These are phyloP conservation scores for Leptestheria dahalacensis DNA, from an alignment of 1,140 invertebrate genomes.

Conservation along the genomic window DNA sequence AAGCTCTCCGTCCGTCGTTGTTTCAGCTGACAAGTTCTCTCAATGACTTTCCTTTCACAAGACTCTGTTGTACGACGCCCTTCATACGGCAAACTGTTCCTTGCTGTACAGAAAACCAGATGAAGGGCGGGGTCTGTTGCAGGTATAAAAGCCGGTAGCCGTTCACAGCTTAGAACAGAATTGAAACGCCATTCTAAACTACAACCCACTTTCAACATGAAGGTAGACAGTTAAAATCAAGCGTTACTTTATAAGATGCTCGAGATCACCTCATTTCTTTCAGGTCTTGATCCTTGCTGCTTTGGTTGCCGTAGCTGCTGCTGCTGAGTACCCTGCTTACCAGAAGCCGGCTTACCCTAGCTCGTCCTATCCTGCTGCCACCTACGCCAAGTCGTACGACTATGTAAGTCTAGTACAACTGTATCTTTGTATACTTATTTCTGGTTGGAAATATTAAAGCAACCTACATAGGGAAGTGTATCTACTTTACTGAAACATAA, in stretches of 20 bases:
- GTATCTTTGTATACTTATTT: no score
- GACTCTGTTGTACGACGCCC: no score
- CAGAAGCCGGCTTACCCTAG: conserved; percentile 9
- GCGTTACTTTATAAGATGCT: background rate
- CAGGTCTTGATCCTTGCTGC: conserved; percentile 15
- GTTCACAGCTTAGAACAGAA: no score
- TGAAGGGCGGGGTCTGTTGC: no score
- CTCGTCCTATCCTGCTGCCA: conserved; percentile 7
- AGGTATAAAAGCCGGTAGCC: background rate
- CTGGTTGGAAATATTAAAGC: no score
- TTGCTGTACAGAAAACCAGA: no score
- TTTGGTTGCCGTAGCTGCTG: conserved; percentile 14
- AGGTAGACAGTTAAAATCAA: background rate
- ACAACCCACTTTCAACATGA: background rate
- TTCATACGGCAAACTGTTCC: no score
- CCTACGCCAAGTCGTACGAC: conserved; percentile 9
- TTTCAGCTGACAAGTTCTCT: no score
- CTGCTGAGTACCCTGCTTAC: conserved; percentile 14
- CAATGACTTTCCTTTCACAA: no score
- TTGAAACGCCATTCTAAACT: background rate
- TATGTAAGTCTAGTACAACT: conserved; percentile 9
- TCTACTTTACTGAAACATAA: no score
- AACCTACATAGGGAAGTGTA: no score
- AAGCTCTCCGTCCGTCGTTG: no score
- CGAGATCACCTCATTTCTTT: background rate